Percentiles rank a stretch among this genome's conserved stretches.
Conservation (phyloP, 1,140 invertebrate species). For the Contarinia nasturtii region DNA sequence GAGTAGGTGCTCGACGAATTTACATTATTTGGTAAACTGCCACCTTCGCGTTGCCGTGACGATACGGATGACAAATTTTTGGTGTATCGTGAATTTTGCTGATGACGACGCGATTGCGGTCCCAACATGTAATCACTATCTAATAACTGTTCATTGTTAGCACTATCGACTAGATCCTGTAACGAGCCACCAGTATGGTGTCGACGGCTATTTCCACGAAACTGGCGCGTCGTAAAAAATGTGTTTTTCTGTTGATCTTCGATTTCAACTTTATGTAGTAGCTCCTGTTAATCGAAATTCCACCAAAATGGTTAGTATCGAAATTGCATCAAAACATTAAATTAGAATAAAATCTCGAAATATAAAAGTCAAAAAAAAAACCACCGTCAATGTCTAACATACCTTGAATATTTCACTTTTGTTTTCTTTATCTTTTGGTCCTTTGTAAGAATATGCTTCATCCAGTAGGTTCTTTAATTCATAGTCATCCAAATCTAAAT, state of each 20-base stretch:
- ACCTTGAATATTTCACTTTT: conserved; percentile 52
- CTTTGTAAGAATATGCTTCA: conserved; percentile 49
- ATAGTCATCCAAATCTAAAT: conserved; percentile 28
- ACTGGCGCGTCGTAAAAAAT: conserved; percentile 5
- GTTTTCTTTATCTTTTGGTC: conserved; percentile 46
- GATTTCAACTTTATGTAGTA: conserved; percentile 22
- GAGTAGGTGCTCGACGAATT: conserved; percentile 23
- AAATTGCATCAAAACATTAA: too few relatives aligned
- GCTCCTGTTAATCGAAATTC: conserved; percentile 11
- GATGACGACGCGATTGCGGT: conserved; percentile 13
- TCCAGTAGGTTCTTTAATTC: conserved; percentile 44
- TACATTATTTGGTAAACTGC: conserved; percentile 38
- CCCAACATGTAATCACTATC: conserved; percentile 7
- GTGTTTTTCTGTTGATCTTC: conserved; percentile 11
- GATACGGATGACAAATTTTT: conserved; percentile 23
- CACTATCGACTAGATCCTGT: conserved; percentile 20
- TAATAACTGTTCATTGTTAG: conserved; percentile 1
- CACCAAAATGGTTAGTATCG: neutral
- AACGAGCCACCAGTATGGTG: conserved; percentile 17
- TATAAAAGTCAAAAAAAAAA: conserved; percentile 2
- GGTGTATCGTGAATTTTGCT: conserved; percentile 5
- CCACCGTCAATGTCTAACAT: conserved; percentile 17
- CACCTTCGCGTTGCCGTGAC: conserved; percentile 42
- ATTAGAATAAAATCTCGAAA: neutral
- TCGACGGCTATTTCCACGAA: conserved; percentile 6